These are phyloP conservation scores for Cheilosia soror DNA, from an alignment of 2,888 invertebrate species.

Conservation along the genomic window DNA sequence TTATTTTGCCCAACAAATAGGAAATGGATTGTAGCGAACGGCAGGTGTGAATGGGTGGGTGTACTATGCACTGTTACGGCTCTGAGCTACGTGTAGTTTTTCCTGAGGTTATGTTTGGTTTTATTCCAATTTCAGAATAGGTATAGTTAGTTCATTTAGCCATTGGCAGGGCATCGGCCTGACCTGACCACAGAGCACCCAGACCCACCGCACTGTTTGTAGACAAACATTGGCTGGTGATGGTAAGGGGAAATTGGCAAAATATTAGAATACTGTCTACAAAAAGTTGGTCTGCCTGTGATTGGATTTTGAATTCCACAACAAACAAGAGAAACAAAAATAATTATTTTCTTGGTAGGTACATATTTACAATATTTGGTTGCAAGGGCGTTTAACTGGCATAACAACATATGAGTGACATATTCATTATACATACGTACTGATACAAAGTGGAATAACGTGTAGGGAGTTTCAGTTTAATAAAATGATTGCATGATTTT, in stretches of 20 bases:
- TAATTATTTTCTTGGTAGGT: not conserved
- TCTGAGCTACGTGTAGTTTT: constrained; percentile 44
- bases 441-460: too few species aligned
- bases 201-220: constrained; percentile 10
- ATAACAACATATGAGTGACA: too few species aligned
- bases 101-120: constrained; percentile 58
- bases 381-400: too few species aligned
- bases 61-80: constrained; percentile 34
- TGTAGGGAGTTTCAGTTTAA: too few species aligned
- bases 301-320: constrained; percentile 40
- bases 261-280: constrained; percentile 39
- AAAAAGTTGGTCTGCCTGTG: constrained; percentile 23
- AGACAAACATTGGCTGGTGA: constrained; percentile 55
- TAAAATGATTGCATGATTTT: too few species aligned
- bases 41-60: constrained; percentile 42
- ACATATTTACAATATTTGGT: not conserved
- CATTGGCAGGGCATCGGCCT: constrained; percentile 32
- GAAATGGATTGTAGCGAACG: constrained; percentile 27
- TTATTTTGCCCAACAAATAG: constrained; percentile 7
- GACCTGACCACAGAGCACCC: constrained; percentile 15
- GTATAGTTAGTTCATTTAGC: constrained; percentile 39
- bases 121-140: constrained; percentile 41
- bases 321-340: not conserved
- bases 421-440: too few species aligned
- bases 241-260: constrained; percentile 54